Evolutionary conservation across 2,797 vertebrate genomes (phyloP).

Genomic region (Synaphobranchus kaupii): DNA sequence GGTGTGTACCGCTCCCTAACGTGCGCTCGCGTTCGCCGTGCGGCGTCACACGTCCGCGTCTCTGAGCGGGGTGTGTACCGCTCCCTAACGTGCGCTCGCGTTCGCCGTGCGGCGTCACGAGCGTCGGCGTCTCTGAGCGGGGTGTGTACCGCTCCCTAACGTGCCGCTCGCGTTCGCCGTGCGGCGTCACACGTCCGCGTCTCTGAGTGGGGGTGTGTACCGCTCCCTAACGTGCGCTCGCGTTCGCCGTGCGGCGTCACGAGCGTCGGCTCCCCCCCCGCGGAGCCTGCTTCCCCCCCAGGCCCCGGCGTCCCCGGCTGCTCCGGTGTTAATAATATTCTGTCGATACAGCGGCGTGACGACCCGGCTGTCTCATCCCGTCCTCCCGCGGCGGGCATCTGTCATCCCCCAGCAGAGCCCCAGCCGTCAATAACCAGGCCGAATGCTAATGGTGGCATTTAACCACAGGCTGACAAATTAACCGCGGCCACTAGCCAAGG

Average conservation of each 20-base stretch:
- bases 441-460: conserved; percentile 90
- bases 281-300: neutral
- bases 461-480: conserved; percentile 67
- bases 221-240: conserved; percentile 26
- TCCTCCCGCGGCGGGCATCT: conserved; percentile 82
- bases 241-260: conserved; percentile 8
- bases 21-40: conserved; percentile 23
- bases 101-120: neutral
- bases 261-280: neutral
- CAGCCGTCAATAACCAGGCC: conserved; percentile 84
- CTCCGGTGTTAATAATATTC: conserved; percentile 82
- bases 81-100: too few species aligned
- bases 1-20: conserved; percentile 9
- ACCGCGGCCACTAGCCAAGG: conserved; percentile 44
- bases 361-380: conserved; percentile 76
- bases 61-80: too few species aligned
- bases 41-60: too few species aligned
- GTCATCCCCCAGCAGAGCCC: conserved; percentile 78
- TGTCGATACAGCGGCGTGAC: conserved; percentile 85
- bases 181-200: too few species aligned
- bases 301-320: neutral
- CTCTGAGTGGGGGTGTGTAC: too few species aligned
- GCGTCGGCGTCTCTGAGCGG: neutral
- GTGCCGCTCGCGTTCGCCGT: too few species aligned
- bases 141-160: too few species aligned